Evolutionary conservation across 1,140 invertebrate species (phyloP), one percentile per base, ranked within the genome.

Genomic region (Drosophila sp.): DNA sequence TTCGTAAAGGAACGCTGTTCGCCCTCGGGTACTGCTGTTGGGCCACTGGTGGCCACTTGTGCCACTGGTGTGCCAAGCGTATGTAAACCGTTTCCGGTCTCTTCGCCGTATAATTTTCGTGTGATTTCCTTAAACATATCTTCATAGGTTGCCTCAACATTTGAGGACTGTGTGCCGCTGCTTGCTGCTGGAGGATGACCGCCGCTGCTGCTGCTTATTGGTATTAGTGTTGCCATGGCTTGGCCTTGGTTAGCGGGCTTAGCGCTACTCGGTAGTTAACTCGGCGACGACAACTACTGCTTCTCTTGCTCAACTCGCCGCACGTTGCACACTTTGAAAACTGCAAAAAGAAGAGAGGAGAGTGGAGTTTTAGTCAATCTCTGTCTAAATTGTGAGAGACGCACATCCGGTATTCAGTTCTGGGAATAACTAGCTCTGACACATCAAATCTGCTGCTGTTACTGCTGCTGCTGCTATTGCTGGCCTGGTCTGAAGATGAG

Each of bases 81-180:
- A 65, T 92, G 92, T 69, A 93, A 87, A 74, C 93, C 93, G 70
- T 93, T 93, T 66, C 93, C 93, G 69, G 94, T 94, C 93, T 97
- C 96, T 90, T 97, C 96, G 60, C 96, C 96, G 92, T 98, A 98
- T 56, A 97, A 93, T 93, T 98, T 98, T 82, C 96, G 95, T 50
- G 96, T 97, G 80, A 97, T 97, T 93, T 98, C 97, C 92, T 97
- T 97, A 55, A 92, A 92, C 91, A 92, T 92, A 84, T 92, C 91
- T 91, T 92, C 91, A 84, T 92, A 92, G 66, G 91, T 89, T 44
- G 91, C 91, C 84, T 92, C 91, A 80, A 92, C 91, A 91, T 91
- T 91, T 79, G 91, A 90, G 82, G 91, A 81, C 75, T 91, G 85
- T 75, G 80, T 76, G 83, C 76, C 77, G 56, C 55, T 35, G 35